These are phyloP conservation scores for Tenebrio molitor DNA, from an alignment of 1,140 invertebrate species.

Conservation along the genomic window DNA sequence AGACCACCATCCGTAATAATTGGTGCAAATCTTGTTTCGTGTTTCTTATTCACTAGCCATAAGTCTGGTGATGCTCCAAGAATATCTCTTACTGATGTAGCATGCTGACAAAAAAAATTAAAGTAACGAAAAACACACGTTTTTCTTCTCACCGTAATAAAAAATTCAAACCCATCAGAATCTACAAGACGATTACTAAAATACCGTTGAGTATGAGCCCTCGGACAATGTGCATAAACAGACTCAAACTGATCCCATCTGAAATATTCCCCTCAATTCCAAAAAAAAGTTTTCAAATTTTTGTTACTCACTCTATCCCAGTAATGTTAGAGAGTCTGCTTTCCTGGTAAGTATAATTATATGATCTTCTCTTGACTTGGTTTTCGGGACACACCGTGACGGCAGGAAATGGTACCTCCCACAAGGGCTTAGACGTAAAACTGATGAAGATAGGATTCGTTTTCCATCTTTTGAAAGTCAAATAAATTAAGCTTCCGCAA, in stretches of 20 bases:
- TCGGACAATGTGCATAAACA: too few species aligned
- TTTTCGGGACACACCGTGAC: slow-evolving; percentile 69
- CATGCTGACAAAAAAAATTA: too few species aligned
- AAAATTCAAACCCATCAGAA: too few species aligned
- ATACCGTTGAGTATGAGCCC: too few species aligned
- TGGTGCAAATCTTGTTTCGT: slow-evolving; percentile 61
- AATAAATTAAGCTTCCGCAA: slow-evolving; percentile 5
- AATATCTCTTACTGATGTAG: too few species aligned
- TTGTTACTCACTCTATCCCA: too few species aligned
- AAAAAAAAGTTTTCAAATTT: too few species aligned
- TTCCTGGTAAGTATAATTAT: background rate
- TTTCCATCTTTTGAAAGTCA: slow-evolving; percentile 60
- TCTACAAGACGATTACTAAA: too few species aligned
- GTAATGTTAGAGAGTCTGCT: slow-evolving; percentile 52
- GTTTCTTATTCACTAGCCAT: slow-evolving; percentile 71
- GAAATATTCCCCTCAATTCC: too few species aligned
- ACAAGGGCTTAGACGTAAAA: slow-evolving; percentile 69
- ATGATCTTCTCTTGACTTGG: slow-evolving; percentile 33
- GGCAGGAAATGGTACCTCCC: slow-evolving; percentile 71
- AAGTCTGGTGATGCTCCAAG: slow-evolving; percentile 70
- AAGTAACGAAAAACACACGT: too few species aligned
- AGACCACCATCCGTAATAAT: background rate
- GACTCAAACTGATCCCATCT: too few species aligned
- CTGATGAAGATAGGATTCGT: slow-evolving; percentile 71
- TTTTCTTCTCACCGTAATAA: too few species aligned